These are phyloP conservation scores for Calyptomena viridis DNA, from an alignment of 2,113 vertebrate genomes.

Conservation along the genomic window DNA sequence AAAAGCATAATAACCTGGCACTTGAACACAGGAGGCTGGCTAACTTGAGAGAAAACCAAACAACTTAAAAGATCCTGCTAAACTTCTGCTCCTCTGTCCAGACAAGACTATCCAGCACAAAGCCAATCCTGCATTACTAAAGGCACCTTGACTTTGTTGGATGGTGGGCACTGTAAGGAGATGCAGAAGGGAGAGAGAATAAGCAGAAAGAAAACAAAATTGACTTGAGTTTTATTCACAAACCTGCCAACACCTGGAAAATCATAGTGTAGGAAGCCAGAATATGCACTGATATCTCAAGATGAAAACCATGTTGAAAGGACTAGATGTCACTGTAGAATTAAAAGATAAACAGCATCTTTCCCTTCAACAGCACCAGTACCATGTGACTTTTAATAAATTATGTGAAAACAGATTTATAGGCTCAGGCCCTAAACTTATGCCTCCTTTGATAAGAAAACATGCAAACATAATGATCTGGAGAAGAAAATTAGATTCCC, in stretches of 20 bases:
- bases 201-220: not conserved
- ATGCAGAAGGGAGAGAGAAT: not conserved
- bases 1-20: not conserved
- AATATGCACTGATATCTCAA: not conserved
- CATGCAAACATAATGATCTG: constrained; percentile 12
- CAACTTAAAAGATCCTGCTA: not conserved
- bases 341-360: constrained; percentile 1
- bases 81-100: not conserved
- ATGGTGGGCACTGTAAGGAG: not conserved
- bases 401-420: constrained; percentile 43
- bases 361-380: not conserved
- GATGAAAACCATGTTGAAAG: constrained; percentile 10
- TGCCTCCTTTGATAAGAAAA: constrained; percentile 48
- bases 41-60: not conserved
- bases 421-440: constrained; percentile 19
- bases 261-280: not conserved
- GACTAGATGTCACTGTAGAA: not conserved
- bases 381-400: not conserved
- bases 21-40: not conserved
- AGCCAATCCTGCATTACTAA: not conserved
- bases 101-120: not conserved
- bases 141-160: not conserved
- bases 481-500: constrained; percentile 46
- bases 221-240: not conserved
- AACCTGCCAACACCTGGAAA: not conserved